Percentiles rank a stretch among this genome's conserved stretches.
Evolutionary conservation across 2,113 vertebrate species (phyloP).

Genomic region (Ochotona curzoniae): DNA sequence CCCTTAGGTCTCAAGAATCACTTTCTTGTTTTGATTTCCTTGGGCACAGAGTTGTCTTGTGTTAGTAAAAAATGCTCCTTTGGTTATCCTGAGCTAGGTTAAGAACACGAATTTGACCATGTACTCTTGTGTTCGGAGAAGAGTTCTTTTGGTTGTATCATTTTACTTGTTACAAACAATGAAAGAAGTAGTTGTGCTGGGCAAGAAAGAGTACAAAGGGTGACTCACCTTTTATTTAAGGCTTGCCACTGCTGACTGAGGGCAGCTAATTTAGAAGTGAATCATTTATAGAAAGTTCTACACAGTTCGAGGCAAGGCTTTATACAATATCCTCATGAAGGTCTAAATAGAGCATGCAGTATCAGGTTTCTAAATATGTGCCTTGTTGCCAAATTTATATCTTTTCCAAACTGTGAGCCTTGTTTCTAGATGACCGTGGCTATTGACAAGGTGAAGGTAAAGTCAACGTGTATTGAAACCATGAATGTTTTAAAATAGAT

Average conservation of each 20-base stretch:
- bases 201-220: conserved; percentile 74
- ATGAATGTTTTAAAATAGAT: not conserved
- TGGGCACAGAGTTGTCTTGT: not conserved
- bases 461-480: conserved; percentile 35
- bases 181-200: conserved; percentile 64
- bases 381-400: conserved; percentile 83
- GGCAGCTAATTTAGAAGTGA: conserved; percentile 83
- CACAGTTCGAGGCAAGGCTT: conserved; percentile 83
- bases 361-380: conserved; percentile 86
- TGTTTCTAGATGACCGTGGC: conserved; percentile 80
- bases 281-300: conserved; percentile 85
- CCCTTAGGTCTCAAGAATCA: not conserved
- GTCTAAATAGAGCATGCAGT: conserved; percentile 87
- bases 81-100: conserved; percentile 54
- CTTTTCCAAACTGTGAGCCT: conserved; percentile 84
- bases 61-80: conserved; percentile 30
- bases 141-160: conserved; percentile 79
- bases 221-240: conserved; percentile 87
- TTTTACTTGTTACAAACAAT: conserved; percentile 72
- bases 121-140: conserved; percentile 16
- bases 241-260: conserved; percentile 75
- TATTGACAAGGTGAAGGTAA: conserved; percentile 82
- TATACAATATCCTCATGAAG: conserved; percentile 82
- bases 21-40: conserved; percentile 55
- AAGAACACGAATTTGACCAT: conserved; percentile 40